phyloP scores from a whole-genome alignment of 2,113 vertebrate genomes.

The Brachyhypopomus occidentalis region DNA sequence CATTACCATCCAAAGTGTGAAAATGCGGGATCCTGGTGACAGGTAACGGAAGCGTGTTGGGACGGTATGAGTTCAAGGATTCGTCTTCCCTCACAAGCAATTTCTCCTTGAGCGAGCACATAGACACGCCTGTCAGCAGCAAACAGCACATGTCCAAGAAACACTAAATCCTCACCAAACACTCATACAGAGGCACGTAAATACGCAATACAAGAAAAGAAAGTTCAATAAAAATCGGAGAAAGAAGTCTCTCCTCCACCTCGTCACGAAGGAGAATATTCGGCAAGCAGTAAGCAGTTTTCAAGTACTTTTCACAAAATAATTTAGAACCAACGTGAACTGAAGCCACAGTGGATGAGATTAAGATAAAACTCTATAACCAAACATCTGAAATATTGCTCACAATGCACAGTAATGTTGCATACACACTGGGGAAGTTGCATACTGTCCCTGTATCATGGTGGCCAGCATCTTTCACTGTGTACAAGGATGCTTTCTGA shows the following conservation, averaged over 20 bases:
- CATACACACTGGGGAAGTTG: conserved; percentile 3
- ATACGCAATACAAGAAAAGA: conserved; percentile 49
- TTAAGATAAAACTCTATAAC: conserved; percentile 56
- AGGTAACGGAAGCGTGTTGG: conserved; percentile 12
- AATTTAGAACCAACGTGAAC: conserved; percentile 69
- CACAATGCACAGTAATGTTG: conserved; percentile 59
- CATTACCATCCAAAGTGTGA: background rate
- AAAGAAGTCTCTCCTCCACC: conserved; percentile 44
- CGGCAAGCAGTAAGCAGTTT: conserved; percentile 53
- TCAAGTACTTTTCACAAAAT: conserved; percentile 79
- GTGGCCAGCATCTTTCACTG: background rate
- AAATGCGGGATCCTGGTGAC: background rate
- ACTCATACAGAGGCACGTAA: conserved; percentile 45
- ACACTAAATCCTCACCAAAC: conserved; percentile 36
- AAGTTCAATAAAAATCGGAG: background rate
- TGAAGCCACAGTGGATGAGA: conserved; percentile 43
- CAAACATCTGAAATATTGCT: conserved; percentile 65
- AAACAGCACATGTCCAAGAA: conserved; percentile 59
- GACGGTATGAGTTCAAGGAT: conserved; percentile 16
- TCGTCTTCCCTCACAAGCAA: conserved; percentile 6
- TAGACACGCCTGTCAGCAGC: conserved; percentile 46
- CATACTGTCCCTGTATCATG: background rate
- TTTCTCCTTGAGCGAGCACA: conserved; percentile 23
- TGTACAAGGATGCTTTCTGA: conserved; percentile 8
- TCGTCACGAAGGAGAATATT: conserved; percentile 50